phyloP scores from a whole-genome alignment of 2,888 invertebrate species.

The Tetanocera ferruginea region DNA sequence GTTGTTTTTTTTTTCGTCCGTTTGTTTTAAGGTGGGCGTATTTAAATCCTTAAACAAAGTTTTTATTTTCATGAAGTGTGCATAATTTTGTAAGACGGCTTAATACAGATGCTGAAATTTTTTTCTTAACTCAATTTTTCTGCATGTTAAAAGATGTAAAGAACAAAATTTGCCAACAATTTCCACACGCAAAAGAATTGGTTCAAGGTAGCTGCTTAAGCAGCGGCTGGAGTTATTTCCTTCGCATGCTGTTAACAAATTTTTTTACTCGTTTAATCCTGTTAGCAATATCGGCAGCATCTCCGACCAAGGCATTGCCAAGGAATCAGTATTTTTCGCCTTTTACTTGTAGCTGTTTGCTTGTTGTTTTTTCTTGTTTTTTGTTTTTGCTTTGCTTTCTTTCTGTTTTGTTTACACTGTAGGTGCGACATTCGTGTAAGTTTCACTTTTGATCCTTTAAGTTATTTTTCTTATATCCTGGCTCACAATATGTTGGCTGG shows the following conservation, averaged over 20 bases:
- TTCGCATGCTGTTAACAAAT: no score
- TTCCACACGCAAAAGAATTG: neutral
- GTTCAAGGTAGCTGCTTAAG: no score
- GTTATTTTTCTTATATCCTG: constrained; percentile 6
- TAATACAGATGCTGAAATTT: no score
- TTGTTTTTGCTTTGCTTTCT: neutral
- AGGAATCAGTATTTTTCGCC: neutral
- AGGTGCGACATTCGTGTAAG: constrained; percentile 26
- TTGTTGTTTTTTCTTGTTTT: neutral
- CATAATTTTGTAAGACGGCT: no score
- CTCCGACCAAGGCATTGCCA: neutral
- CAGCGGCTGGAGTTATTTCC: no score
- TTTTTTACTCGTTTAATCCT: neutral
- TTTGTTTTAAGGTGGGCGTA: no score
- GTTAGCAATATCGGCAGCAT: neutral
- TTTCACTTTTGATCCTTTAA: constrained; percentile 29
- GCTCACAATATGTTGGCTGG: neutral
- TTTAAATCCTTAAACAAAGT: no score
- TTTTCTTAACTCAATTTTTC: no score
- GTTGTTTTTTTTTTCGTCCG: no score
- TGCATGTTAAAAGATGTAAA: neutral
- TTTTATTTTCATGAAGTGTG: no score
- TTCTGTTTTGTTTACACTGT: constrained; percentile 1
- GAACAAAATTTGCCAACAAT: neutral
- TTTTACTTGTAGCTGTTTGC: neutral